phyloP scores from a whole-genome alignment of 1,140 invertebrate species.

The Aphelinus atriplicis region DNA sequence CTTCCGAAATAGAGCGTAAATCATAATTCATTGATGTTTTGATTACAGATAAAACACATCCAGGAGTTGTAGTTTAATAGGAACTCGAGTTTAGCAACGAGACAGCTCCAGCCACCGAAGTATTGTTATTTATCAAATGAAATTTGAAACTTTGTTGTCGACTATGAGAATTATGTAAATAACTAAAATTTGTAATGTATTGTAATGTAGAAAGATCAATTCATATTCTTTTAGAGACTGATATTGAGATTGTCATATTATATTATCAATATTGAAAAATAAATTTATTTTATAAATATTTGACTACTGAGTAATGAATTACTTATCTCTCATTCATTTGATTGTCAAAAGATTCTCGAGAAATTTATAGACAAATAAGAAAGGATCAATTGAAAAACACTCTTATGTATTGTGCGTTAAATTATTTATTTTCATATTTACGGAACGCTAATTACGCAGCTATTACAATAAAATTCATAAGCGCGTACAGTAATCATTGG shows the following conservation, averaged over 20 bases:
- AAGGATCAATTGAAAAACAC: not conserved
- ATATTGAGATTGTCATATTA: not conserved
- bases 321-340: not conserved
- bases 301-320: not conserved
- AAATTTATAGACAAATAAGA: not conserved
- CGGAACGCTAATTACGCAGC: slow-evolving; percentile 36
- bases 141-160: not conserved
- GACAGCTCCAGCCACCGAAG: not conserved
- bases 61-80: slow-evolving; percentile 56
- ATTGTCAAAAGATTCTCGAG: not conserved
- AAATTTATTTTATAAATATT: slow-evolving; percentile 15
- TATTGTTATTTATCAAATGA: slow-evolving; percentile 1
- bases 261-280: not conserved
- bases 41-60: slow-evolving; percentile 56
- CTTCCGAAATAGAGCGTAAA: too few relatives aligned
- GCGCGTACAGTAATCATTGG: slow-evolving; percentile 32
- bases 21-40: slow-evolving; percentile 25
- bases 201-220: not conserved
- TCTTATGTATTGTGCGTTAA: slow-evolving; percentile 35
- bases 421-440: slow-evolving; percentile 40
- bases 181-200: too few relatives aligned
- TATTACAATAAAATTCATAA: slow-evolving; percentile 38
- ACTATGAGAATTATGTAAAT: too few relatives aligned
- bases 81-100: slow-evolving; percentile 21
- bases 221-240: slow-evolving; percentile 12